These are phyloP conservation scores for Lamprotornis superbus DNA, from an alignment of 2,113 vertebrate genomes.

Conservation along the genomic window DNA sequence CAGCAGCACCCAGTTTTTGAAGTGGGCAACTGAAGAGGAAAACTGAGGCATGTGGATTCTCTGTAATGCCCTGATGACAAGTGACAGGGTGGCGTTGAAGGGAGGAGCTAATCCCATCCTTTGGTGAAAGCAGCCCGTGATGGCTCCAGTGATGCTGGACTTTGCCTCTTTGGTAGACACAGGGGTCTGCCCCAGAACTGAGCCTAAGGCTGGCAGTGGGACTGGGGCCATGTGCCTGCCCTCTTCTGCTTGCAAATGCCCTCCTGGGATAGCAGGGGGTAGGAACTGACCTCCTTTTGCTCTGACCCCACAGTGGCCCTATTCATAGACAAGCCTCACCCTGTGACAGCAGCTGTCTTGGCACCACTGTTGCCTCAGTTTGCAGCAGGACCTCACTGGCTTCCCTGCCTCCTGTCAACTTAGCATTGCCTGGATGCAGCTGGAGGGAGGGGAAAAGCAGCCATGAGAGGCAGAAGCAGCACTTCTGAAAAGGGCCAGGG, in stretches of 20 bases:
- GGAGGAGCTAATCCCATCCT: not conserved
- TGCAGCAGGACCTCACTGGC: not conserved
- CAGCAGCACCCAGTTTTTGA: fast-evolving
- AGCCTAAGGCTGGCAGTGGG: not conserved
- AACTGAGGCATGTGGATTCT: not conserved
- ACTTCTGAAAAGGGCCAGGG: fast-evolving
- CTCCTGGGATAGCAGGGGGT: not conserved
- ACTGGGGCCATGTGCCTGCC: fast-evolving
- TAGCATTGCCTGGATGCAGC: not conserved
- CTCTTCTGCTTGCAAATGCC: not conserved
- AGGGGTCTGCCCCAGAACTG: not conserved
- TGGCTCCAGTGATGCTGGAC: fast-evolving
- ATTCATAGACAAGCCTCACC: fast-evolving
- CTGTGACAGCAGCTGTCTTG: fast-evolving
- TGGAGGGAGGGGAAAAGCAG: not conserved
- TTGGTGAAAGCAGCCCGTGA: fast-evolving
- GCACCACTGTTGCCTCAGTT: fast-evolving
- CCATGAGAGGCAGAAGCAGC: fast-evolving
- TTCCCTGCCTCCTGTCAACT: fast-evolving
- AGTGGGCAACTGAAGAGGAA: fast-evolving
- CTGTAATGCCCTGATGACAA: fast-evolving
- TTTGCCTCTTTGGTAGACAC: not conserved
- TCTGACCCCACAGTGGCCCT: fast-evolving
- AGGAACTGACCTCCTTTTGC: fast-evolving
- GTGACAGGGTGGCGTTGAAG: fast-evolving